phyloP scores from a whole-genome alignment of 1,140 invertebrate species.

The Xylocopa sonorina region DNA sequence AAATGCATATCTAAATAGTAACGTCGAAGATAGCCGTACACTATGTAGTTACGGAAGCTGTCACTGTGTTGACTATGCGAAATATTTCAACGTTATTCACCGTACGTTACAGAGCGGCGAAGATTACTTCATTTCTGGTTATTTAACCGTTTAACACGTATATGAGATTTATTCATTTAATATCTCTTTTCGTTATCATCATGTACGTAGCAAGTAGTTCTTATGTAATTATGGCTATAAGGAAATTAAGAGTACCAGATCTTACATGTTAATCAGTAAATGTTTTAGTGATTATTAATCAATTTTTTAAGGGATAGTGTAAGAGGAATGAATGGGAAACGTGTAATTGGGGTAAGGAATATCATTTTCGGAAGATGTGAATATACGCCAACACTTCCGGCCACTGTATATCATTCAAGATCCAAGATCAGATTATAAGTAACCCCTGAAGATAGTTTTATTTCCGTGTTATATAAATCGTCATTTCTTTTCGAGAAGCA shows the following conservation, averaged over 20 bases:
- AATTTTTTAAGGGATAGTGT: no score
- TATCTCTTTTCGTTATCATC: not conserved
- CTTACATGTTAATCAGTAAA: no score
- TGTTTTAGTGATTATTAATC: no score
- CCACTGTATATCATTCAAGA: not conserved
- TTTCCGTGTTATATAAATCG: not conserved
- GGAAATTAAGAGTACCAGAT: no score
- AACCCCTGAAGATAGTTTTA: not conserved
- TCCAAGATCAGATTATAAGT: not conserved
- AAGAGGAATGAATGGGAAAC: no score
- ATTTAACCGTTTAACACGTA: slow-evolving; percentile 7
- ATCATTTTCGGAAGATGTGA: no score
- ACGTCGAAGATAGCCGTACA: not conserved
- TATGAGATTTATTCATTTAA: not conserved
- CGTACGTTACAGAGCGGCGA: not conserved
- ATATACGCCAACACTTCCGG: no score
- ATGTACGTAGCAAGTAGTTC: not conserved
- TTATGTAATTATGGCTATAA: no score
- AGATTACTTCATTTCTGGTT: slow-evolving; percentile 20
- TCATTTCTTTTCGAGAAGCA: slow-evolving; percentile 11
- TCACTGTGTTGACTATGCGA: slow-evolving; percentile 5
- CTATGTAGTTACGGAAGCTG: not conserved
- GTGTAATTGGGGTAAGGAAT: no score
- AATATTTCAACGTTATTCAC: slow-evolving; percentile 21
- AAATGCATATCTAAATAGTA: not conserved